phyloP scores from a whole-genome alignment of 2,113 vertebrate genomes.

The Turnix velox region DNA sequence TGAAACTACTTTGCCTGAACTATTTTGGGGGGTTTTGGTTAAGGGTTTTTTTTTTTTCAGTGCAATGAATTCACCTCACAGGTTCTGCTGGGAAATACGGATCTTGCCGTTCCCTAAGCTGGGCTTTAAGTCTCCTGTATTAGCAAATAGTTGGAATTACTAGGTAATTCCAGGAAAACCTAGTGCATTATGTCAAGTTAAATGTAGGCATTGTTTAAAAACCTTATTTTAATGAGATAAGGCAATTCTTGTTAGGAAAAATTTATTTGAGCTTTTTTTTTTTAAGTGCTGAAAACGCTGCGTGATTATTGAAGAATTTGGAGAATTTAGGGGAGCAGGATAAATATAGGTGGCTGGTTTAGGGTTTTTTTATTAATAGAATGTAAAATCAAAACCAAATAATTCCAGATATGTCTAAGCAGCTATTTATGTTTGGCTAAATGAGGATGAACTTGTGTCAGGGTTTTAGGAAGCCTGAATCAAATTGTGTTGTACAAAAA shows the following conservation, averaged over 20 bases:
- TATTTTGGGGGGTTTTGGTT: too few species aligned
- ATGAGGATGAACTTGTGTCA: background rate
- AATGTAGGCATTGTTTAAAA: slow-evolving; percentile 29
- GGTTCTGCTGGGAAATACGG: slow-evolving; percentile 1
- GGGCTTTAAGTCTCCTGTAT: background rate
- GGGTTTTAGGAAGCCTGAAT: background rate
- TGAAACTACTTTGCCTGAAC: background rate
- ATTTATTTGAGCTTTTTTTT: background rate
- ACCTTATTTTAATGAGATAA: background rate
- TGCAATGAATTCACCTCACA: background rate
- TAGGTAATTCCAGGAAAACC: slow-evolving; percentile 19
- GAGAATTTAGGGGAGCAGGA: background rate
- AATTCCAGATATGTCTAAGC: background rate
- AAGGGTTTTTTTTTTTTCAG: background rate
- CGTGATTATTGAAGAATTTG: background rate
- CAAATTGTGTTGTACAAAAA: background rate
- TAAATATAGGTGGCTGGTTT: background rate
- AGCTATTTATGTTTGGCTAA: background rate
- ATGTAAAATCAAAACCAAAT: background rate
- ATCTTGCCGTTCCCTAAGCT: slow-evolving; percentile 11
- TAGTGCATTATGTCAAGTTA: slow-evolving; percentile 14
- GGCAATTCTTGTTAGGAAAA: background rate
- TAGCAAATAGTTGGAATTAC: slow-evolving; percentile 35
- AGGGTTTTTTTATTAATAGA: background rate
- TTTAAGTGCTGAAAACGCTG: background rate